A percentile compares a stretch with the other conserved stretches of the same genome.
Evolutionary conservation across 1,140 invertebrate species (phyloP).

Genomic region (Drosophila willistoni): DNA sequence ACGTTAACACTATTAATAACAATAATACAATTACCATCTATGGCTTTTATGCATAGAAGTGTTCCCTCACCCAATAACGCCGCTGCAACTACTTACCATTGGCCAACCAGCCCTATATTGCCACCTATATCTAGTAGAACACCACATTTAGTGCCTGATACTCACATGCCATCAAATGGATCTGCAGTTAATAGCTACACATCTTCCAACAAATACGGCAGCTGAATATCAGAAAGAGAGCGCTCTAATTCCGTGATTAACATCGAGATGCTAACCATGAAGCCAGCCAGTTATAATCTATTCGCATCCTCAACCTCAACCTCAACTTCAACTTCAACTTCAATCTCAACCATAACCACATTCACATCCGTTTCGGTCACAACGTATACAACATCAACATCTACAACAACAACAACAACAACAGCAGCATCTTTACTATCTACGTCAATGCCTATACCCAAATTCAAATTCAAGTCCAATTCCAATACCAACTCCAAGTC

Average conservation of each 20-base stretch:
- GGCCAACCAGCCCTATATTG: slow-evolving; percentile 89
- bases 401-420: slow-evolving; percentile 16
- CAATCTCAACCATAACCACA: slow-evolving; percentile 13
- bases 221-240: slow-evolving; percentile 83
- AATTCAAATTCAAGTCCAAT: slow-evolving; percentile 33
- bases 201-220: slow-evolving; percentile 83
- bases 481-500: slow-evolving; percentile 23
- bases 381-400: neutral
- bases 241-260: slow-evolving; percentile 78
- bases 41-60: slow-evolving; percentile 85
- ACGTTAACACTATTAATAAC: slow-evolving; percentile 70
- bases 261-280: slow-evolving; percentile 74
- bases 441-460: slow-evolving; percentile 51
- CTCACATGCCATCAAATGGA: slow-evolving; percentile 84
- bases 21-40: slow-evolving; percentile 72
- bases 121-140: slow-evolving; percentile 88
- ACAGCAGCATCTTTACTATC: slow-evolving; percentile 13
- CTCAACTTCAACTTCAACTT: neutral
- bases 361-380: slow-evolving; percentile 6
- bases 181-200: slow-evolving; percentile 83
- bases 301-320: slow-evolving; percentile 15
- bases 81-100: slow-evolving; percentile 87
- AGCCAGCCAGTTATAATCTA: slow-evolving; percentile 32
- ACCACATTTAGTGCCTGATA: slow-evolving; percentile 89
- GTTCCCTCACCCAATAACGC: slow-evolving; percentile 84